Conservation (phyloP, 2,888 invertebrate species). For the Homarus gammarus region DNA sequence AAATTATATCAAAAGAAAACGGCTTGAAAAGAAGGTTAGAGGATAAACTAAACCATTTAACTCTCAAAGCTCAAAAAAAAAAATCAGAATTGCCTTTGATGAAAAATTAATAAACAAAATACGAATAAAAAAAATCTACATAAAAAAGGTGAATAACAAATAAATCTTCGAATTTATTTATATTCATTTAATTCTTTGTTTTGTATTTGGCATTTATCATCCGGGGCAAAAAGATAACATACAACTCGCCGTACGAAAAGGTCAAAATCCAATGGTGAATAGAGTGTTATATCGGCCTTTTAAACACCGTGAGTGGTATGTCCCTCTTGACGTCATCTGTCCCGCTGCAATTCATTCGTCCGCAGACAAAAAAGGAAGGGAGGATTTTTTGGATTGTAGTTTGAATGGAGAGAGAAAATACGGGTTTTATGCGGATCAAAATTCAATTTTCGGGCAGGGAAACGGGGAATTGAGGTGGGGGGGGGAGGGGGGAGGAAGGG, state of each 20-base stretch:
- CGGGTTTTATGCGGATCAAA: neutral
- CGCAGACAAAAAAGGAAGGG: neutral
- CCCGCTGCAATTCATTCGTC: neutral
- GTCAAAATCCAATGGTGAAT: neutral
- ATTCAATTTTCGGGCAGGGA: conserved; percentile 5
- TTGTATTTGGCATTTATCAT: too few relatives aligned
- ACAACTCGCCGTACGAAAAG: too few relatives aligned
- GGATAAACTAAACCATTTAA: neutral
- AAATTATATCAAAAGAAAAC: neutral
- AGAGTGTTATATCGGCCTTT: neutral
- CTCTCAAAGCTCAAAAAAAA: neutral
- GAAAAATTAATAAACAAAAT: too few relatives aligned
- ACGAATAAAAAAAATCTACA: too few relatives aligned
- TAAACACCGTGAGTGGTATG: neutral
- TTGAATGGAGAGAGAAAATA: neutral
- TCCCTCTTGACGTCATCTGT: neutral
- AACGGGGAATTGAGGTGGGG: neutral
- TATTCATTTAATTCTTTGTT: too few relatives aligned
- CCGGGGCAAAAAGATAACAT: too few relatives aligned
- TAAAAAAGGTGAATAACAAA: too few relatives aligned
- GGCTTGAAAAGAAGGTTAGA: neutral
- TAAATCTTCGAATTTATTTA: too few relatives aligned
- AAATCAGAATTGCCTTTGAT: neutral
- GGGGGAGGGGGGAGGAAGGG: neutral
- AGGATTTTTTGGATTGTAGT: neutral